Conservation (phyloP, 1,140 invertebrate species). For the Hesperophylax magnus region DNA sequence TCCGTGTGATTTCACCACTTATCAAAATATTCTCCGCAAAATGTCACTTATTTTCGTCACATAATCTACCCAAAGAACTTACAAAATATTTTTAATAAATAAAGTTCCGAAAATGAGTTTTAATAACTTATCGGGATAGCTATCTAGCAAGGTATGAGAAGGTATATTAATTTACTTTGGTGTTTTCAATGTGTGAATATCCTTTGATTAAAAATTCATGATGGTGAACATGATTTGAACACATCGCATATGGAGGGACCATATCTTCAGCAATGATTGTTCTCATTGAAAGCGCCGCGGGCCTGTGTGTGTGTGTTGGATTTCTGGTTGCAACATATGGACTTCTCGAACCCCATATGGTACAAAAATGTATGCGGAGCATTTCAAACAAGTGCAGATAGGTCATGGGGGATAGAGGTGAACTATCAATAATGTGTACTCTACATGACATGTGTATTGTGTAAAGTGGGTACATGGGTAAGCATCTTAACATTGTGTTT, state of each 20-base stretch:
- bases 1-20: no score
- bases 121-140: no score
- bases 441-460: no score
- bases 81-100: no score
- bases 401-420: neutral
- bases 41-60: no score
- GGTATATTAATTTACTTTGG: no score
- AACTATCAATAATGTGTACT: neutral
- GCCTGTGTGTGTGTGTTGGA: neutral
- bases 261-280: conserved; percentile 42
- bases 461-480: neutral
- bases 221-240: conserved; percentile 56
- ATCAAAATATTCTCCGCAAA: no score
- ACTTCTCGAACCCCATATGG: conserved; percentile 53
- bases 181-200: conserved; percentile 36
- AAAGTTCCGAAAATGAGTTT: no score
- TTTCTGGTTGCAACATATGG: conserved; percentile 33
- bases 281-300: neutral
- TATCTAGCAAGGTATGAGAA: no score
- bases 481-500: neutral
- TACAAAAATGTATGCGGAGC: conserved; percentile 54
- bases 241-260: conserved; percentile 51
- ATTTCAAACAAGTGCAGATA: conserved; percentile 14
- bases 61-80: no score
- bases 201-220: conserved; percentile 55